Percentiles rank a stretch among this genome's conserved stretches.
These are phyloP conservation scores for Anisognathus igniventris DNA, from an alignment of 2,797 vertebrate genomes.

Conservation along the genomic window DNA sequence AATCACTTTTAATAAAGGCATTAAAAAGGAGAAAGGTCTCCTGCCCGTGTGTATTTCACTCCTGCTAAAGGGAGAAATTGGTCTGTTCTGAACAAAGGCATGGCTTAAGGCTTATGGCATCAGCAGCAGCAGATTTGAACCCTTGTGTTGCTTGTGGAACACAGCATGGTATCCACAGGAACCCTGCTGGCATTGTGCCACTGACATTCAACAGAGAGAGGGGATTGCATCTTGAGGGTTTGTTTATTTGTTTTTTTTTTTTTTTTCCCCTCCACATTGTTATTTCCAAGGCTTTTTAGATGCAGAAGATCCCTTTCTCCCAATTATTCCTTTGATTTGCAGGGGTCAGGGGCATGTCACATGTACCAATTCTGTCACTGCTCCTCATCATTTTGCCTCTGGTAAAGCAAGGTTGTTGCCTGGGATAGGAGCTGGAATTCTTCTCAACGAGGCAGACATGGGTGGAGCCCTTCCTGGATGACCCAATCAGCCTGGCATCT, in stretches of 20 bases:
- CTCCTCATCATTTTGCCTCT: background rate
- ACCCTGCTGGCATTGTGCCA: background rate
- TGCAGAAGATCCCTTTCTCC: background rate
- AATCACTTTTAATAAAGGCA: too few relatives aligned
- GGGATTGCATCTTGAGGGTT: too few relatives aligned
- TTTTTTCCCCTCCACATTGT: rapidly evolving
- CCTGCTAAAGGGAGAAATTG: background rate
- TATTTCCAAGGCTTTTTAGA: background rate
- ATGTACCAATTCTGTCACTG: background rate
- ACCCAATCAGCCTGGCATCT: background rate
- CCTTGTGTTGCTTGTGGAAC: background rate
- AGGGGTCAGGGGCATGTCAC: rapidly evolving
- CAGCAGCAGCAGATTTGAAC: background rate
- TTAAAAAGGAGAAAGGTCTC: too few relatives aligned
- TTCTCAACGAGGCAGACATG: background rate
- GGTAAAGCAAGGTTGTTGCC: background rate
- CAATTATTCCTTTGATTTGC: background rate
- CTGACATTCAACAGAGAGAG: background rate
- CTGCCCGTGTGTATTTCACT: background rate
- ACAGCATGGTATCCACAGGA: background rate
- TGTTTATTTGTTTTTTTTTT: background rate
- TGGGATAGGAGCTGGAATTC: background rate
- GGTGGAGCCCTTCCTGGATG: background rate
- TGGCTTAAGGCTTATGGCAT: background rate
- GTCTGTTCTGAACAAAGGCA: background rate